Evolutionary conservation across 1,140 invertebrate species (phyloP).

Genomic region (Bombus terrestris): DNA sequence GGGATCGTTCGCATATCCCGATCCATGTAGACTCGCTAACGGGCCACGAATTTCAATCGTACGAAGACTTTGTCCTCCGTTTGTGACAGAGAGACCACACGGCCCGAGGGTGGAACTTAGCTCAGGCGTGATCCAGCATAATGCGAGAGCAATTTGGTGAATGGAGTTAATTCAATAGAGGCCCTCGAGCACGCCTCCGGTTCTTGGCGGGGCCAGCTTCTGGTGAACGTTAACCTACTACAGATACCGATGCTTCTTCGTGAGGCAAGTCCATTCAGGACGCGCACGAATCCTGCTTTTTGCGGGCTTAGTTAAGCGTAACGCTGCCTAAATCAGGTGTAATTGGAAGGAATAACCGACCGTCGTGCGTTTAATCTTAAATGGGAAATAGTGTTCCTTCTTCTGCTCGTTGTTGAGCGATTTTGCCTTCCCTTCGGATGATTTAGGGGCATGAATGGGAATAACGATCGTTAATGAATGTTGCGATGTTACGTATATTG

Average conservation of each 20-base stretch:
- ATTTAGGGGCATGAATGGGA: background rate
- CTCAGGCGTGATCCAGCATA: conserved; percentile 73
- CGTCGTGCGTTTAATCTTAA: conserved; percentile 17
- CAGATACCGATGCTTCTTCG: conserved; percentile 48
- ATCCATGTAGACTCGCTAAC: conserved; percentile 7
- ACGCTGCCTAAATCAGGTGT: conserved; percentile 44
- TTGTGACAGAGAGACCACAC: conserved; percentile 58
- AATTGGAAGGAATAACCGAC: conserved; percentile 32
- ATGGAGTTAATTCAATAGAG: conserved; percentile 75
- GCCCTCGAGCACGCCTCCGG: conserved; percentile 69
- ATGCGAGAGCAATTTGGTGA: conserved; percentile 74
- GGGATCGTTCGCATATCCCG: no score
- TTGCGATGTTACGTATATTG: no score
- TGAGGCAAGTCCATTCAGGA: conserved; percentile 37
- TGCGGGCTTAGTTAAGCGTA: conserved; percentile 46
- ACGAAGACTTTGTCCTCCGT: conserved; percentile 47
- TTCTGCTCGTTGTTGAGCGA: background rate
- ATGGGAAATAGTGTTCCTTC: background rate
- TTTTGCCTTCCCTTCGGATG: no score
- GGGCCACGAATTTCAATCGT: conserved; percentile 64
- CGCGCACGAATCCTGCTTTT: conserved; percentile 41
- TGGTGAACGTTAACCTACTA: conserved; percentile 63
- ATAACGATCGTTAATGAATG: background rate
- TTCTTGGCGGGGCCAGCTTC: conserved; percentile 56
- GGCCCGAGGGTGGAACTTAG: conserved; percentile 54